A percentile compares a stretch with the other conserved stretches of the same genome.
These are phyloP conservation scores for Ooceraea biroi DNA, from an alignment of 1,140 invertebrate genomes.

Conservation along the genomic window DNA sequence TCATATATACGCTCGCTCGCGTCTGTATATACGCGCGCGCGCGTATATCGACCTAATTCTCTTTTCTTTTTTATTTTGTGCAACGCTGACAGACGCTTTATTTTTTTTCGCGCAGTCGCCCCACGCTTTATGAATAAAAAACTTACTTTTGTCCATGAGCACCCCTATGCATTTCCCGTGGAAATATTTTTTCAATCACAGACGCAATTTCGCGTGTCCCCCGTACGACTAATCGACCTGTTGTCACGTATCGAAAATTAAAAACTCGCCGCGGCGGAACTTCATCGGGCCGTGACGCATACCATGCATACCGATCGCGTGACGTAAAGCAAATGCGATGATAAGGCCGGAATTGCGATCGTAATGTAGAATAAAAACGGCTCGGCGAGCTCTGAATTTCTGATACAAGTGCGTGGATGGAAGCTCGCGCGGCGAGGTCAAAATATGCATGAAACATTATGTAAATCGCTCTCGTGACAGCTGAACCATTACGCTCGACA, in stretches of 20 bases:
- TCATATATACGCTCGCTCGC: conserved; percentile 24
- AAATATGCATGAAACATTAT: conserved; percentile 49
- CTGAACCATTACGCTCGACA: background rate
- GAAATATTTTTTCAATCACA: conserved; percentile 59
- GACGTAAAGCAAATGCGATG: conserved; percentile 23
- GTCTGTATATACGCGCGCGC: background rate
- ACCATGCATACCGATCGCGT: conserved; percentile 43
- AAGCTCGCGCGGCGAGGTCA: conserved; percentile 27
- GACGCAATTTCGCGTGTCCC: conserved; percentile 31
- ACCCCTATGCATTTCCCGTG: conserved; percentile 37
- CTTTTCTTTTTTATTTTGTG: conserved; percentile 19
- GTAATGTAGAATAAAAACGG: conserved; percentile 48
- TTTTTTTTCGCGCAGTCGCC: conserved; percentile 22
- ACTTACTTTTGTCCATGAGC: conserved; percentile 49
- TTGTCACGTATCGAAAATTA: conserved; percentile 55
- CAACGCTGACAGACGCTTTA: conserved; percentile 43
- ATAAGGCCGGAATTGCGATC: conserved; percentile 45
- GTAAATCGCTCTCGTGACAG: conserved; percentile 22
- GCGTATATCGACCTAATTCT: background rate
- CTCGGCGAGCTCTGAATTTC: conserved; percentile 25
- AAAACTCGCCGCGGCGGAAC: conserved; percentile 43
- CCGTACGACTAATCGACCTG: conserved; percentile 39
- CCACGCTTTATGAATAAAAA: conserved; percentile 57
- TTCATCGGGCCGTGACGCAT: background rate
- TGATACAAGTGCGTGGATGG: conserved; percentile 14